These are phyloP conservation scores for Proteles cristata DNA, from an alignment of 2,113 vertebrate species.

Conservation along the genomic window DNA sequence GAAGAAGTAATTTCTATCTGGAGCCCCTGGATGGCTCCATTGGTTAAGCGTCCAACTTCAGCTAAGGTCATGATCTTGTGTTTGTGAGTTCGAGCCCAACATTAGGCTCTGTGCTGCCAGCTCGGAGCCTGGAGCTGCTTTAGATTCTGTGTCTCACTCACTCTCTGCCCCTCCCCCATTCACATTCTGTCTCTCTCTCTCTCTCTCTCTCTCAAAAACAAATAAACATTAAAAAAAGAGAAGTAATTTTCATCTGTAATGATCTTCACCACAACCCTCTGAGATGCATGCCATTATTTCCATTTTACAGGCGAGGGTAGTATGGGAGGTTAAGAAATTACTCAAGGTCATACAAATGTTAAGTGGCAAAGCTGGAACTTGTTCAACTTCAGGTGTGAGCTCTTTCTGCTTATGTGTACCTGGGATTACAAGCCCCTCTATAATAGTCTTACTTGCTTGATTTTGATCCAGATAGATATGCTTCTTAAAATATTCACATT, in stretches of 20 bases:
- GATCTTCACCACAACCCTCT: not conserved
- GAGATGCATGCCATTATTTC: not conserved
- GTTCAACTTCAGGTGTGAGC: not conserved
- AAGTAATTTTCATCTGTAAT: not conserved
- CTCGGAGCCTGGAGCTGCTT: no score
- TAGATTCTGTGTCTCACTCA: no score
- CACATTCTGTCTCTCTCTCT: no score
- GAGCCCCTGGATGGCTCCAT: no score
- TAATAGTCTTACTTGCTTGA: not conserved
- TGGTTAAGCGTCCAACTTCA: no score
- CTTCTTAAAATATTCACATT: conserved; percentile 12
- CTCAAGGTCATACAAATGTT: not conserved
- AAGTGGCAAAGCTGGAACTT: not conserved
- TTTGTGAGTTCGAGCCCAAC: no score
- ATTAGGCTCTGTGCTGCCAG: no score
- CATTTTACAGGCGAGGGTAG: not conserved
- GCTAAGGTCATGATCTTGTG: no score
- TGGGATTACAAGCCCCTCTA: not conserved
- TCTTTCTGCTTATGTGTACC: conserved; percentile 1
- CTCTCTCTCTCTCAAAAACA: no score
- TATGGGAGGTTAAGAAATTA: not conserved
- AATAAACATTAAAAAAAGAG: no score
- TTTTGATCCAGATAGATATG: not conserved
- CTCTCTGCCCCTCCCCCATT: no score
- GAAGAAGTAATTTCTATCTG: not conserved